These are phyloP conservation scores for Hypomecis punctinalis DNA, from an alignment of 2,888 invertebrate species.

Conservation along the genomic window DNA sequence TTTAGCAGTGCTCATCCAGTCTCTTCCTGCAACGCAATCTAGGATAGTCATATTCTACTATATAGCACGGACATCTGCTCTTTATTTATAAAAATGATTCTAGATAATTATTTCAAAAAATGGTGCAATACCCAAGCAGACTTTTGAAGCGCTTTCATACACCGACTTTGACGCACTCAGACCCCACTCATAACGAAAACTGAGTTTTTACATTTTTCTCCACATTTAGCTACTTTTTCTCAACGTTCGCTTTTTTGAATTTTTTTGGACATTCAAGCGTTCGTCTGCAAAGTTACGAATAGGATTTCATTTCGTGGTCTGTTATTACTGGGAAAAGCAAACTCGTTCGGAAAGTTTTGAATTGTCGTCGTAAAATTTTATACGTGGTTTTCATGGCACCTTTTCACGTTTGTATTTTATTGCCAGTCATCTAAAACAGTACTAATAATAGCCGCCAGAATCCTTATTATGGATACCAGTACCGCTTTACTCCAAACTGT, in stretches of 20 bases:
- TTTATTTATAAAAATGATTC: slow-evolving; percentile 6
- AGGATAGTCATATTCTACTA: too few relatives aligned
- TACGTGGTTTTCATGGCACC: too few relatives aligned
- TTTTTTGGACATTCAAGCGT: slow-evolving; percentile 48
- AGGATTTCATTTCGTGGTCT: slow-evolving; percentile 48
- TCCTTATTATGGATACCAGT: too few relatives aligned
- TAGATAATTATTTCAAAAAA: slow-evolving; percentile 44
- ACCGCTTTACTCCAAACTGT: too few relatives aligned
- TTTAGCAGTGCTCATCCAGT: too few relatives aligned
- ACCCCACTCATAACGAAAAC: slow-evolving; percentile 72
- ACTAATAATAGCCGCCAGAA: too few relatives aligned
- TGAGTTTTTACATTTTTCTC: slow-evolving; percentile 51
- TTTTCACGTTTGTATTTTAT: too few relatives aligned
- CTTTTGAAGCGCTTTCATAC: slow-evolving; percentile 64
- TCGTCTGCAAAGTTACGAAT: slow-evolving; percentile 58
- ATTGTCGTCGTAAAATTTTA: slow-evolving; percentile 13
- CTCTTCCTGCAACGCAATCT: too few relatives aligned
- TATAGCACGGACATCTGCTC: too few relatives aligned
- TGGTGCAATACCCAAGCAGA: slow-evolving; percentile 62
- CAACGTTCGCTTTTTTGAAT: slow-evolving; percentile 42
- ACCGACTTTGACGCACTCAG: slow-evolving; percentile 71
- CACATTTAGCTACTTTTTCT: slow-evolving; percentile 53
- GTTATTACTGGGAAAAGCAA: slow-evolving; percentile 37
- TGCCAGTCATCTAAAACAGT: too few relatives aligned
- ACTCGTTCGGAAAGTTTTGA: slow-evolving; percentile 16